Evolutionary conservation across 2,113 vertebrate species (phyloP), one percentile per base, ranked within the genome.

Genomic region (Pluvialis apricaria): DNA sequence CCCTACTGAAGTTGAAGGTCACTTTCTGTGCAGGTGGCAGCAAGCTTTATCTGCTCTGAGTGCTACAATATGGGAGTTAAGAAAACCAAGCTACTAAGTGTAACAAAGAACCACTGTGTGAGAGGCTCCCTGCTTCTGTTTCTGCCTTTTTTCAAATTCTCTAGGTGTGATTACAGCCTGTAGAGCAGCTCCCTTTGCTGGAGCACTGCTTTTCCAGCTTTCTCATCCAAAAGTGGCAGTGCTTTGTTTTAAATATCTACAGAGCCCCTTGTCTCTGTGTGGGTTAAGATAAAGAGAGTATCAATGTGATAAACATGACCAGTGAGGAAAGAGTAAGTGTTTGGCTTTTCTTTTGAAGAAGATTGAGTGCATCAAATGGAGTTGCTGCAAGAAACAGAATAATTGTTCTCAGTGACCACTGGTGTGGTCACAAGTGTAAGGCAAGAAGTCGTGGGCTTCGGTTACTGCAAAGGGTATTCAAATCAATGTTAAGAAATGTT

Each of bases 11-110:
- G 54, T 47, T 9, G 12, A 90, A 83, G 82, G 78, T 85, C n/a
- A 42, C 60, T 95, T 92, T 80, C 25, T 79, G 69, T 77, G 22
- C 58, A 51, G 82, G 29, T 94, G 82, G 90, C 42, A 89, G 51
- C 71, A 73, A 58, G 58, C 72, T 94, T 85, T 87, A 72, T 72
- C 93, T 95, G 65, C 75, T 96, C 86, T 58, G n/a, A 55, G 21
- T 11, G 7, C 61, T 68, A 32, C 77, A 69, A 0, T 32, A 42
- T 0, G 2, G 22, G 64, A 68, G 19, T 44, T 58, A 31, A 26
- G 45, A 86, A 80, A 90, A 68, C 15, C 3, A 20, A 22, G 11
- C 60, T 92, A 42, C 31, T 26, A 57, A 70, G 13, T 81, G 11
- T 62, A 68, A 78, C 34, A 81, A 82, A 85, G 36, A 71, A 5